These are phyloP conservation scores for Rhinichthys osculus DNA, from an alignment of 2,797 vertebrate genomes.

Conservation along the genomic window DNA sequence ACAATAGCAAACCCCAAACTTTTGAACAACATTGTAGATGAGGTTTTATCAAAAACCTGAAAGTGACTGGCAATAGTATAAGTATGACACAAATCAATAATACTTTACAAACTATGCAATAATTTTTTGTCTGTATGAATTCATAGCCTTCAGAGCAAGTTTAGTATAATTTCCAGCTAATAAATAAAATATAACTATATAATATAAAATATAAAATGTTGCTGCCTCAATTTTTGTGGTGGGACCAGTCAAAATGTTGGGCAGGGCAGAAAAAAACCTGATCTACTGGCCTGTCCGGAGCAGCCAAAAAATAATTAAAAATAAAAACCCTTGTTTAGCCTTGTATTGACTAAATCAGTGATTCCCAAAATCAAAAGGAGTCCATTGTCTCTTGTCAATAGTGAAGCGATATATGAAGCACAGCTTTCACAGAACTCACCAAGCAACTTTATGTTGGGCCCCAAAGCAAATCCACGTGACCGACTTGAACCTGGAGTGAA, in stretches of 20 bases:
- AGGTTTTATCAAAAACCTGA: neutral
- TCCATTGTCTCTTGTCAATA: neutral
- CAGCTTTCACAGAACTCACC: neutral
- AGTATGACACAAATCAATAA: neutral
- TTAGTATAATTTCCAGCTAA: neutral
- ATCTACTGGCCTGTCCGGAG: neutral
- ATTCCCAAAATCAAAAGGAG: neutral
- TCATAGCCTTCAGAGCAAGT: neutral
- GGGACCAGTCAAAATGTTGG: neutral
- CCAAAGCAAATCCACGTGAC: neutral
- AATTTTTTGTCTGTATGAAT: neutral
- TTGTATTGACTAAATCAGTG: neutral
- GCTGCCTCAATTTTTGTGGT: neutral
- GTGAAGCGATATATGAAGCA: neutral
- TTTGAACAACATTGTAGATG: neutral
- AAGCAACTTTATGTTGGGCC: neutral
- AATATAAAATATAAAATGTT: neutral
- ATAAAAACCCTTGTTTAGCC: neutral
- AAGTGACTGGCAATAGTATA: neutral
- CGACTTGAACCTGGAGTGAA: neutral
- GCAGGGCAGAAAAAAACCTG: neutral
- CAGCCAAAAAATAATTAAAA: neutral
- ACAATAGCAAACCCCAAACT: neutral
- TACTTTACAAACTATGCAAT: neutral
- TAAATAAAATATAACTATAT: neutral